Conservation (phyloP, 2,888 invertebrate genomes). For the Catocala nupta region DNA sequence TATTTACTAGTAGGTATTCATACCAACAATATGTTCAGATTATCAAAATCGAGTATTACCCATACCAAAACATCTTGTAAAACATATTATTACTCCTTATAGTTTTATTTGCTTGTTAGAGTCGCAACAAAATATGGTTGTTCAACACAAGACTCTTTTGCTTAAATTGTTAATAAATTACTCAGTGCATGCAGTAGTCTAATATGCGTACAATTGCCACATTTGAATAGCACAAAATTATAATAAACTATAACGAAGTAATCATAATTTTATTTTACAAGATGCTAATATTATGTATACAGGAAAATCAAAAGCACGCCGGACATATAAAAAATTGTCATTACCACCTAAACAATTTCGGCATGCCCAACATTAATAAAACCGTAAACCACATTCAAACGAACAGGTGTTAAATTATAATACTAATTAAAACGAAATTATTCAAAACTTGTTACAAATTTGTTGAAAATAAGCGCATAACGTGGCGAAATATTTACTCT, state of each 20-base stretch:
- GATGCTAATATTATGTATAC: conserved; percentile 27
- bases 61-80: conserved; percentile 39
- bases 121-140: too few species aligned
- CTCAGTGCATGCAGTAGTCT: too few species aligned
- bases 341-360: conserved; percentile 32
- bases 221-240: conserved; percentile 5
- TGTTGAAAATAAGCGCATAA: conserved; percentile 17
- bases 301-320: conserved; percentile 37
- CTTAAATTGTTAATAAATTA: too few species aligned
- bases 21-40: conserved; percentile 1
- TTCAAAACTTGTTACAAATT: conserved; percentile 21
- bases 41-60: conserved; percentile 1
- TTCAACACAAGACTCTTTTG: too few species aligned
- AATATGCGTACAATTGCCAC: too few species aligned
- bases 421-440: conserved; percentile 19
- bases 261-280: conserved; percentile 30
- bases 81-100: conserved; percentile 2
- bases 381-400: conserved; percentile 23
- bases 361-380: conserved; percentile 23
- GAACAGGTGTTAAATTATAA: conserved; percentile 19
- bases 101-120: too few species aligned
- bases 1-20: conserved; percentile 2
- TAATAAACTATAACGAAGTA: conserved; percentile 3
- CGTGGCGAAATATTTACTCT: not conserved
- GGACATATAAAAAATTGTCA: conserved; percentile 47